phyloP scores from a whole-genome alignment of 2,797 vertebrate genomes.

The Meriones psammophilus region DNA sequence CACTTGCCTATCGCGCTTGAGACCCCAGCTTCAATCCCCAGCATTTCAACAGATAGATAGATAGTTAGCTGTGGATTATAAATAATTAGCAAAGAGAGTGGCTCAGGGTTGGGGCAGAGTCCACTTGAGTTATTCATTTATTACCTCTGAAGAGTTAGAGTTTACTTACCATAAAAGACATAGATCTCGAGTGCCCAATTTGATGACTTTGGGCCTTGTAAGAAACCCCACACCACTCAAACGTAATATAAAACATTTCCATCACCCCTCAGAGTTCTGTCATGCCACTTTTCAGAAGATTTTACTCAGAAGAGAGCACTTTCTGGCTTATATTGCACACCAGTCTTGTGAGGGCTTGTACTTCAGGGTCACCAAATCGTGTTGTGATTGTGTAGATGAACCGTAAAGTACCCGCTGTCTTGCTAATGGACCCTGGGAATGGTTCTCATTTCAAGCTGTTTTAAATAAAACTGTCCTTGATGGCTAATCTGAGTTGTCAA shows the following conservation, averaged over 20 bases:
- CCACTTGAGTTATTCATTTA: neutral
- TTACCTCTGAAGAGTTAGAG: neutral
- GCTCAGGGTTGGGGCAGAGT: neutral
- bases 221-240: neutral
- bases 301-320: conserved; percentile 4
- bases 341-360: neutral
- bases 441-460: neutral
- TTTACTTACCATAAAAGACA: neutral
- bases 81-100: neutral
- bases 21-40: neutral
- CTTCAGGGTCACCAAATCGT: neutral
- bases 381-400: neutral
- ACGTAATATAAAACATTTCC: neutral
- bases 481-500: neutral
- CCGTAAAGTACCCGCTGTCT: neutral
- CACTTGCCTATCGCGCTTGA: neutral
- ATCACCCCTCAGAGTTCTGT: neutral
- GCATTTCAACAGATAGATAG: neutral
- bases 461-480: neutral
- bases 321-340: conserved; percentile 12
- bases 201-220: neutral
- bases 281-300: neutral
- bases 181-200: neutral
- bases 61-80: neutral
- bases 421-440: neutral